Conservation (phyloP, 2,797 vertebrate genomes). For the Chrysocyon brachyurus region DNA sequence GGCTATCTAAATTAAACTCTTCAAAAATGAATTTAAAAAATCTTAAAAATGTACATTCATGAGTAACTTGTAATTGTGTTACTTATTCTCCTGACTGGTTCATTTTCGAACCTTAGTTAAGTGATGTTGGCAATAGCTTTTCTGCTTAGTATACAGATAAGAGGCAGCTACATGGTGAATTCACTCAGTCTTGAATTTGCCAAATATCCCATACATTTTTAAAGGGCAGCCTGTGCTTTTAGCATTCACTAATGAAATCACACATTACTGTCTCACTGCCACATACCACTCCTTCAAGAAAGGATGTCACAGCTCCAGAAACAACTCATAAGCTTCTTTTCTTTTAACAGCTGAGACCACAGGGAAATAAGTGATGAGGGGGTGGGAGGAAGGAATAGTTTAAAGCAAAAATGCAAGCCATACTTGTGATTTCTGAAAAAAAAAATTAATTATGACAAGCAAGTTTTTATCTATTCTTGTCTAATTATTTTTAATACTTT, state of each 20-base stretch:
- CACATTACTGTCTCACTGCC: constrained; percentile 26
- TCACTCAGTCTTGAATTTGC: neutral
- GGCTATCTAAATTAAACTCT: neutral
- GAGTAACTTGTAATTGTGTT: neutral
- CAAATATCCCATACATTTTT: constrained; percentile 51
- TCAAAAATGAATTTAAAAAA: constrained; percentile 3
- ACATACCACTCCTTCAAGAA: neutral
- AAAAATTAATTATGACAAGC: constrained; percentile 1
- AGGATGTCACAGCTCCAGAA: constrained; percentile 59
- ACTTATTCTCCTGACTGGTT: constrained; percentile 58
- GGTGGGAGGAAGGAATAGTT: constrained; percentile 52
- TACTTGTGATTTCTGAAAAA: neutral
- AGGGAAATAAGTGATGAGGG: constrained; percentile 47
- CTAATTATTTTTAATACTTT: constrained; percentile 64
- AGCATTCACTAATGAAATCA: constrained; percentile 67
- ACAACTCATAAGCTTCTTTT: constrained; percentile 60
- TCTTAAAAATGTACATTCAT: neutral
- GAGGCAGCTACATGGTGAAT: neutral
- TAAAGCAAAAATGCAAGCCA: neutral
- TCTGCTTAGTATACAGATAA: constrained; percentile 51
- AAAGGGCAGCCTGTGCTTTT: constrained; percentile 61
- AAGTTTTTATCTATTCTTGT: constrained; percentile 61
- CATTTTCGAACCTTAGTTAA: constrained; percentile 67
- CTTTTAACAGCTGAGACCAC: constrained; percentile 63
- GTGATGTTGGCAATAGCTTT: constrained; percentile 45